Evolutionary conservation across 2,797 vertebrate species (phyloP).

Genomic region (Dermochelys coriacea): DNA sequence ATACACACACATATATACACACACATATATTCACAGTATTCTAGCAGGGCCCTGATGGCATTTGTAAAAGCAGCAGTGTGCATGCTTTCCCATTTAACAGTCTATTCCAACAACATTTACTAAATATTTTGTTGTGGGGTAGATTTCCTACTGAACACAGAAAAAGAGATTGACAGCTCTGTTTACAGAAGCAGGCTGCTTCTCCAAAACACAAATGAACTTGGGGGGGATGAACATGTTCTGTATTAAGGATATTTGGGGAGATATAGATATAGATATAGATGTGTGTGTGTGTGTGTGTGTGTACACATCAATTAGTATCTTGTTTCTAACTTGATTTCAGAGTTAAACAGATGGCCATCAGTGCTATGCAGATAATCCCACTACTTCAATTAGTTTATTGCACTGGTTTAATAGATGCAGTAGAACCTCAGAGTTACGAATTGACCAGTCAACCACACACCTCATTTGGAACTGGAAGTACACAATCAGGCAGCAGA

Average conservation of each 20-base stretch:
- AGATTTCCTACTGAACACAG: conserved; percentile 45
- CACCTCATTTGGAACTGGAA: too few relatives aligned
- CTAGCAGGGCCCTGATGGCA: background rate
- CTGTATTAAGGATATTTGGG: conserved; percentile 9
- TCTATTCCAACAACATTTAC: background rate
- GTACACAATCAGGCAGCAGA: too few relatives aligned
- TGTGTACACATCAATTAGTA: background rate
- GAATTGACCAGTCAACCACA: too few relatives aligned
- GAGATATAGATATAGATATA: background rate
- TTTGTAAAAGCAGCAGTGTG: background rate
- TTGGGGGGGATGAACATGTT: conserved; percentile 8
- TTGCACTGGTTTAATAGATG: too few relatives aligned
- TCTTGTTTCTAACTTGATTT: conserved; percentile 21
- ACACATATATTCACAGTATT: background rate
- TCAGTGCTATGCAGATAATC: background rate
- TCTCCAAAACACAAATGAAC: background rate
- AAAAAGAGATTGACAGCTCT: background rate
- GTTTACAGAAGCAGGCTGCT: conserved; percentile 14
- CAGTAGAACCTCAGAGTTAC: too few relatives aligned
- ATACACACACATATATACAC: background rate
- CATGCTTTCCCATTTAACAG: rapidly evolving
- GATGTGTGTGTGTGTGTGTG: too few relatives aligned
- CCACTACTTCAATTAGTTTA: background rate
- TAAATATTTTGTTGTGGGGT: background rate
- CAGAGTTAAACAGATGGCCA: background rate